Evolutionary conservation across 2,888 invertebrate genomes (phyloP).

Genomic region (Incurvaria masculella): DNA sequence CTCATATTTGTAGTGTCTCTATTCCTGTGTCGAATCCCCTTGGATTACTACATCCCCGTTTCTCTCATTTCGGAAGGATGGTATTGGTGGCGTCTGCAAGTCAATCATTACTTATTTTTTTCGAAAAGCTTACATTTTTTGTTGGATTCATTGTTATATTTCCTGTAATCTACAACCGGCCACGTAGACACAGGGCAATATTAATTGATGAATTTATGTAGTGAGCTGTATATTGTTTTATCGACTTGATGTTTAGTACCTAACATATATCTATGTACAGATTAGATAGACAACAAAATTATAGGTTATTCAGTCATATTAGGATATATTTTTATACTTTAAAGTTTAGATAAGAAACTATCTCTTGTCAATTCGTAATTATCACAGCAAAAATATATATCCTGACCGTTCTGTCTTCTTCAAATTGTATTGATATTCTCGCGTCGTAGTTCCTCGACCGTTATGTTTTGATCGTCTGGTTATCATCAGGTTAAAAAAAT

Average conservation of each 20-base stretch:
- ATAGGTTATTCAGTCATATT: background rate
- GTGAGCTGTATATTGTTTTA: too few species aligned
- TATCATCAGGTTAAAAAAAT: too few species aligned
- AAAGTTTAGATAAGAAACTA: background rate
- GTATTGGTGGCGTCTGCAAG: background rate
- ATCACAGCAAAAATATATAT: background rate
- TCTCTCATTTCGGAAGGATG: background rate
- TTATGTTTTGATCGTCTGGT: too few species aligned
- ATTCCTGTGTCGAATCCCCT: too few species aligned
- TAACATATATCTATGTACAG: background rate
- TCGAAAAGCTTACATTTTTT: too few species aligned
- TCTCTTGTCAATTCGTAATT: background rate
- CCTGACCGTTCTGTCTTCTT: background rate
- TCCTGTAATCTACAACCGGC: conserved; percentile 36
- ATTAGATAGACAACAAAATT: background rate
- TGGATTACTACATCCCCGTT: too few species aligned
- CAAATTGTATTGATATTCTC: background rate
- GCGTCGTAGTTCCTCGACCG: background rate
- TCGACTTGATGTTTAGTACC: too few species aligned
- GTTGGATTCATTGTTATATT: too few species aligned
- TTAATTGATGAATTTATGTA: too few species aligned
- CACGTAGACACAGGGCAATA: conserved; percentile 31
- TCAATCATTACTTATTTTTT: background rate
- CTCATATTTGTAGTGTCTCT: too few species aligned
- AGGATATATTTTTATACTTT: background rate